Percentiles rank a stretch among this genome's conserved stretches.
Conservation (phyloP, 2,888 invertebrate species). For the Metacarcinus magister region DNA sequence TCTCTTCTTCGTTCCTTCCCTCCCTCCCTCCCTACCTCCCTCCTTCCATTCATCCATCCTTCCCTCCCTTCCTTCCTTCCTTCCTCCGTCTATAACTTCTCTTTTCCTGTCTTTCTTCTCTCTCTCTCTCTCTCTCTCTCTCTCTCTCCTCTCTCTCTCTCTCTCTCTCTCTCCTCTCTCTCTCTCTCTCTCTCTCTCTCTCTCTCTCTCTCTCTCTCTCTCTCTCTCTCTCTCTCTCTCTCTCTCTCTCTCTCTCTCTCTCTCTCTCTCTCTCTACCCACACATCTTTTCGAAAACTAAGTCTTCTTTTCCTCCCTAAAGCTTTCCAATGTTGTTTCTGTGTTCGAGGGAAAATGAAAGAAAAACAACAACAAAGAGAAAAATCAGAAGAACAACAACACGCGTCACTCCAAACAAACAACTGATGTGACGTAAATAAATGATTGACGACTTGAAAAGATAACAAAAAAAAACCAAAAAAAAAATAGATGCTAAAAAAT, state of each 20-base stretch:
- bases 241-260: not conserved
- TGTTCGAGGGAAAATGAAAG: not conserved
- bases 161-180: not conserved
- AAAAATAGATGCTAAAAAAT: not conserved
- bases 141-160: not conserved
- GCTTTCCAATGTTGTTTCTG: not conserved
- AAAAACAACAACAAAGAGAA: not conserved
- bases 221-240: not conserved
- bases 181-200: not conserved
- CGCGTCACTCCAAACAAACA: not conserved
- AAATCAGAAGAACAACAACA: not conserved
- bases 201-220: not conserved
- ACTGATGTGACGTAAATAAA: not conserved
- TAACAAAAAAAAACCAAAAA: not conserved
- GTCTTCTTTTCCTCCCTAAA: not conserved
- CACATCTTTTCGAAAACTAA: not conserved
- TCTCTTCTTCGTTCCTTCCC: not conserved
- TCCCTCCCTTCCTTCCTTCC: not conserved
- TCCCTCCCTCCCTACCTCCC: not conserved
- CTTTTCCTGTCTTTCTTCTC: not conserved
- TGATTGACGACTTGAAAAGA: not conserved
- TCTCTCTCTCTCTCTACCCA: slow-evolving; percentile 17
- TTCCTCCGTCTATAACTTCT: not conserved
- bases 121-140: not conserved
- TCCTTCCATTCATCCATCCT: not conserved